These are phyloP conservation scores for Dendrolimus pini DNA, from an alignment of 2,888 invertebrate species.

Conservation along the genomic window DNA sequence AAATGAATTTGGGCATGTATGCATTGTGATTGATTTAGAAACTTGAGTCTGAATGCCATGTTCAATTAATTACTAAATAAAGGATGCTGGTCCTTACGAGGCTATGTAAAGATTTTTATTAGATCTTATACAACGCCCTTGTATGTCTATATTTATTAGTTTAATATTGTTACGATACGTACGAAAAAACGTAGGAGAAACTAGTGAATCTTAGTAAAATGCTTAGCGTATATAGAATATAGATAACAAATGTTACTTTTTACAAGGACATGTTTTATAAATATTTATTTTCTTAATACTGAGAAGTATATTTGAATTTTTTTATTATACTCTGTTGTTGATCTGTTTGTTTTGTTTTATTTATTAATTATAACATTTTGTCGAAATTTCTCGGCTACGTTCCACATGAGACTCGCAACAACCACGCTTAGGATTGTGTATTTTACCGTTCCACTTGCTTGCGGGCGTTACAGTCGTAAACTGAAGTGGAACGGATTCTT, in stretches of 20 bases:
- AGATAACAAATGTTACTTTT: not conserved
- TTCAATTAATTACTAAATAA: no score
- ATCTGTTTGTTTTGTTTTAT: slow-evolving; percentile 33
- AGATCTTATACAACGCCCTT: not conserved
- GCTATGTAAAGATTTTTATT: no score
- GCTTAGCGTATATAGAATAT: not conserved
- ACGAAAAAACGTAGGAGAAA: not conserved
- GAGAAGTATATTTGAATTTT: slow-evolving; percentile 23
- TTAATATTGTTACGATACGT: not conserved
- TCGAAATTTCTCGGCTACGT: no score
- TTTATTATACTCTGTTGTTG: slow-evolving; percentile 56
- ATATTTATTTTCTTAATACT: slow-evolving; percentile 45
- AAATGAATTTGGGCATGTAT: no score
- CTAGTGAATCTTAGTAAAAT: not conserved
- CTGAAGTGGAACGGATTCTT: no score
- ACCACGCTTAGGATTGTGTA: no score
- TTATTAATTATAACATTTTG: not conserved
- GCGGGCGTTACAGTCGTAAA: no score
- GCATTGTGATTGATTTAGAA: no score
- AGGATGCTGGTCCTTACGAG: no score
- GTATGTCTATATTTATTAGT: not conserved
- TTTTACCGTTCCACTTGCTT: no score
- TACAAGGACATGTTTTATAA: slow-evolving; percentile 46
- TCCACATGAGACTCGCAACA: no score
- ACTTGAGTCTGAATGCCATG: no score